phyloP scores from a whole-genome alignment of 2,797 vertebrate genomes.

The Cuculus canorus region DNA sequence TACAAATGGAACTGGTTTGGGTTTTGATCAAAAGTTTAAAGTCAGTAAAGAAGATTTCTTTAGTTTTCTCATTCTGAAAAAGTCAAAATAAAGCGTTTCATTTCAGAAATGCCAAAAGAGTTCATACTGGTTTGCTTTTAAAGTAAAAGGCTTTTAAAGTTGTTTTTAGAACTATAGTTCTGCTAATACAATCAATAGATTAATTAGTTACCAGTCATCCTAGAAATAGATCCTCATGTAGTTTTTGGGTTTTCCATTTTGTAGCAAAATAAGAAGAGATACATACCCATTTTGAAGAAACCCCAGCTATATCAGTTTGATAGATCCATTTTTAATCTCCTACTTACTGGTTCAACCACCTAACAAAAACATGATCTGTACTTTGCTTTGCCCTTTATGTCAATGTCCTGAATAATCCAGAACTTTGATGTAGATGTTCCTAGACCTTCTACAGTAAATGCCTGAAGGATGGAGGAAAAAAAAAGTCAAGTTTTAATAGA shows the following conservation, averaged over 20 bases:
- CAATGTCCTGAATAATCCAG: not conserved
- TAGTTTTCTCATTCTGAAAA: not conserved
- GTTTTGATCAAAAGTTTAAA: not conserved
- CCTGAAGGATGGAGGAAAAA: not conserved
- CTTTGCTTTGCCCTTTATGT: not conserved
- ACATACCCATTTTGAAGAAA: not conserved
- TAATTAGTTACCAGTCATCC: not conserved
- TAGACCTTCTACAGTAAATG: not conserved
- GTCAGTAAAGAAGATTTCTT: not conserved
- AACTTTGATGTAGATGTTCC: not conserved
- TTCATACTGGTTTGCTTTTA: not conserved
- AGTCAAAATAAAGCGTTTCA: not conserved
- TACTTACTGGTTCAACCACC: not conserved
- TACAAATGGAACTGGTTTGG: not conserved
- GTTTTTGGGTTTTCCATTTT: not conserved
- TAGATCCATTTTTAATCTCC: not conserved
- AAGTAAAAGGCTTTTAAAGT: not conserved
- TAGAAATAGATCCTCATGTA: not conserved
- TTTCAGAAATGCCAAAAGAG: not conserved
- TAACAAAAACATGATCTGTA: not conserved
- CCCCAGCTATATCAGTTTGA: not conserved
- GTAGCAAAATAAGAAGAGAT: not conserved
- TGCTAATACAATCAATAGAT: not conserved
- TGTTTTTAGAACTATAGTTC: not conserved
- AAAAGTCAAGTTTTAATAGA: not conserved